Evolutionary conservation across 2,113 vertebrate species (phyloP).

Genomic region (human): DNA sequence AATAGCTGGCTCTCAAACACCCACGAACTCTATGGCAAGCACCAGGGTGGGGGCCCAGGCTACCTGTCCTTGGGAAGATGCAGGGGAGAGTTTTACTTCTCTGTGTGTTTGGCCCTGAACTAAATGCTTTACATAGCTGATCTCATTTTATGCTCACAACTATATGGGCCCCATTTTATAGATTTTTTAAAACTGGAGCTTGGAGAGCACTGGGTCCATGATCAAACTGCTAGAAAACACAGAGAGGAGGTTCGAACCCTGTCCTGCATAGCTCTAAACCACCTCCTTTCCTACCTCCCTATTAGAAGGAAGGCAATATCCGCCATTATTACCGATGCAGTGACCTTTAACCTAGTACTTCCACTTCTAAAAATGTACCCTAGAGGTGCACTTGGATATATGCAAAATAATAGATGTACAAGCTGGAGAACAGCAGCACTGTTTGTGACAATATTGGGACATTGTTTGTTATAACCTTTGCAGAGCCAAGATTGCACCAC

Average conservation of each 20-base stretch:
- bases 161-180: background rate
- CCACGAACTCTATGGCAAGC: background rate
- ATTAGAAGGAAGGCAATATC: background rate
- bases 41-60: background rate
- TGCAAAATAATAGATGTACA: background rate
- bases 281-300: background rate
- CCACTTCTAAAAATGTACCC: background rate
- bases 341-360: background rate
- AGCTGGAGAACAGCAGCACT: background rate
- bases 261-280: background rate
- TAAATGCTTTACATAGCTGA: background rate
- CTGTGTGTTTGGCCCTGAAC: background rate
- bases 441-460: background rate
- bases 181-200: background rate
- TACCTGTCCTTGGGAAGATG: background rate
- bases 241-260: background rate
- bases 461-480: no score
- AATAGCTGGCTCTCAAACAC: background rate
- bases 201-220: background rate
- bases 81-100: background rate
- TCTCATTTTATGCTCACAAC: background rate
- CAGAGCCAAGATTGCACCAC: no score
- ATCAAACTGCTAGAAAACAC: background rate
- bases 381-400: background rate
- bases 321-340: background rate